Percentiles rank a stretch among this genome's conserved stretches.
phyloP scores from a whole-genome alignment of 2,797 vertebrate genomes.

The Ispidina lecontei region DNA sequence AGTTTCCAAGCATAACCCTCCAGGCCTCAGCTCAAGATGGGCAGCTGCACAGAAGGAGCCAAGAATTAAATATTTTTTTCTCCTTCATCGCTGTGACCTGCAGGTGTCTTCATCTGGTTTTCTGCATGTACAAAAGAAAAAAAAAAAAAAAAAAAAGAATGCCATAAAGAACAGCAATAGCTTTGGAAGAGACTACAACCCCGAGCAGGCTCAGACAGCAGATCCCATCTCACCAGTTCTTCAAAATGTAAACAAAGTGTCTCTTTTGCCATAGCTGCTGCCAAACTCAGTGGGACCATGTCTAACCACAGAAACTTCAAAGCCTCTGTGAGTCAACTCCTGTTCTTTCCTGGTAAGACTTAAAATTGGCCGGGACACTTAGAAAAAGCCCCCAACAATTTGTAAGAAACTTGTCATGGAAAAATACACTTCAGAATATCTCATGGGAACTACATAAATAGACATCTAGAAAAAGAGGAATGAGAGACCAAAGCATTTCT shows the following conservation, averaged over 20 bases:
- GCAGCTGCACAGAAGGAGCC: not conserved
- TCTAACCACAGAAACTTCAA: slow-evolving; percentile 15
- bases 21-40: not conserved
- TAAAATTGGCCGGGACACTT: not conserved
- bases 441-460: not conserved
- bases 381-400: not conserved
- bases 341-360: not conserved
- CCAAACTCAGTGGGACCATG: slow-evolving; percentile 21
- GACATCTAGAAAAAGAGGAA: not conserved
- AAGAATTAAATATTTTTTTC: not conserved
- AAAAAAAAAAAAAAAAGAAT: too few relatives aligned
- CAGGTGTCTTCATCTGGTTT: not conserved
- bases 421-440: slow-evolving; percentile 24
- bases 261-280: not conserved
- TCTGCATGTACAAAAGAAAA: not conserved
- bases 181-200: not conserved
- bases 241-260: slow-evolving; percentile 4
- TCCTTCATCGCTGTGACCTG: not conserved
- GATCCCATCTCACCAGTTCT: not conserved
- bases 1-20: not conserved
- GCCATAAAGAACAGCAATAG: not conserved
- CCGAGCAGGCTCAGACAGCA: not conserved
- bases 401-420: slow-evolving; percentile 47
- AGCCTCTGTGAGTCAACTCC: slow-evolving; percentile 14
- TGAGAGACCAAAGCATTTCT: not conserved